Evolutionary conservation across 2,888 invertebrate species (phyloP), one percentile per base, ranked within the genome.

Genomic region (Callinectes sapidus): DNA sequence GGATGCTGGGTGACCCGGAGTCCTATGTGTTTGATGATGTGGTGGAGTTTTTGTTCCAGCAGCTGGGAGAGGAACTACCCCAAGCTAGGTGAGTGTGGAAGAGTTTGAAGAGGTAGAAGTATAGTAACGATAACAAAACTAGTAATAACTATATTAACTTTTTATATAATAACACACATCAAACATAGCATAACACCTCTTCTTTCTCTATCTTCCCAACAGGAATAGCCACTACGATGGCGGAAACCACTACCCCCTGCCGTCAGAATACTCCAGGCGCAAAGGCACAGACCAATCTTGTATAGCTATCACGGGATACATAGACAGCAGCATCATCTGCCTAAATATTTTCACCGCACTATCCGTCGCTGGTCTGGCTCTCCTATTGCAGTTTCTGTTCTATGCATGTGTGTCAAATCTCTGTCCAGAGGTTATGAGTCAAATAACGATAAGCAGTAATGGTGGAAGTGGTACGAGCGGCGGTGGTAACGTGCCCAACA

Each of bases 1-100:
- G 81, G 10, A 35, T 81, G 81, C 2, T 35, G 35, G 81, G 16
- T 16, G 18, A 32, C 18, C 0, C 35, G 16, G 81, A 32, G 0
- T 32, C 81, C 1, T 32, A 14, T 14, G 81, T 81, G 14, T 81
- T 81, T 35, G 81, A 81, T 35, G 81, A 81, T 35, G 35, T 81
- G 32, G 81, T 81, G 35, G 81, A 81, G 81, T 81, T 81, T 16
- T 35, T 81, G 81, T 81, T 81, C 81, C 14, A 35, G 35, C 81
- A 35, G 81, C 16, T 81, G 32, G 81, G 81, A 35, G 81, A 81
- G 35, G 81, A 32, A 35, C 81, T 18, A 3, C 32, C 81, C 35
- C 13, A 35, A 10, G 81, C 35, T 0, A 81, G 81, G 81, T 81
- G 35, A 81, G 81, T 16, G 71, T 8, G 71, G 71, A 28, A 28